Conservation (phyloP, 2,113 vertebrate species). For the Heteronetta atricapilla region DNA sequence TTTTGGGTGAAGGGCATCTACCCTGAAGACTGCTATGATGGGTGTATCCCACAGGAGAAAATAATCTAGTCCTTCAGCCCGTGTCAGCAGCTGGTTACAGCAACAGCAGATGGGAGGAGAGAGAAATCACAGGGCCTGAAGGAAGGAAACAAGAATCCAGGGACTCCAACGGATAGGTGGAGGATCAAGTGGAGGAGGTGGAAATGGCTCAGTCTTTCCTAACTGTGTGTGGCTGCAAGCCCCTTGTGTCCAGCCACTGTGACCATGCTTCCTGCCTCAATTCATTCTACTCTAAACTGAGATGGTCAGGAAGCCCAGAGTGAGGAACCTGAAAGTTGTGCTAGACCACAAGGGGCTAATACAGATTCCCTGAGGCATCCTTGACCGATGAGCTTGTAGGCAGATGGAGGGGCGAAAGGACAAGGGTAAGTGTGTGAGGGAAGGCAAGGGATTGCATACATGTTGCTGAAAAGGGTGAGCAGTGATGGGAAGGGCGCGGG, state of each 20-base stretch:
- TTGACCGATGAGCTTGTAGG: background rate
- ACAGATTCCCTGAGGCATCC: background rate
- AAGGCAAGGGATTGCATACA: background rate
- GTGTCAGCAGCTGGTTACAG: background rate
- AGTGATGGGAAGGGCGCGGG: background rate
- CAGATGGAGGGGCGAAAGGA: background rate
- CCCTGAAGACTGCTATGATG: background rate
- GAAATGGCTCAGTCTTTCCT: background rate
- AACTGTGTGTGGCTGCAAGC: background rate
- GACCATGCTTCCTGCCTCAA: background rate
- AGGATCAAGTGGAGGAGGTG: background rate
- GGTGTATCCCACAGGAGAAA: background rate
- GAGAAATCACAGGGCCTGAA: background rate
- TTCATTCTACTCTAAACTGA: background rate
- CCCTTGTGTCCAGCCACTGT: background rate
- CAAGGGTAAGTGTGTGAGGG: background rate
- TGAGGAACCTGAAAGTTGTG: background rate
- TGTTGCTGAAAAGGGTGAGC: background rate
- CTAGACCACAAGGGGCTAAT: background rate
- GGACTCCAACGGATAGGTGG: background rate
- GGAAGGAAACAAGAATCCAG: background rate
- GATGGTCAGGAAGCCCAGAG: background rate
- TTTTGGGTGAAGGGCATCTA: background rate
- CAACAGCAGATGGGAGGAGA: background rate
- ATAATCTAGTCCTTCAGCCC: background rate